Base-by-base conservation (phyloP, 2,888 invertebrate genomes). In the Gari tellinella region DNA sequence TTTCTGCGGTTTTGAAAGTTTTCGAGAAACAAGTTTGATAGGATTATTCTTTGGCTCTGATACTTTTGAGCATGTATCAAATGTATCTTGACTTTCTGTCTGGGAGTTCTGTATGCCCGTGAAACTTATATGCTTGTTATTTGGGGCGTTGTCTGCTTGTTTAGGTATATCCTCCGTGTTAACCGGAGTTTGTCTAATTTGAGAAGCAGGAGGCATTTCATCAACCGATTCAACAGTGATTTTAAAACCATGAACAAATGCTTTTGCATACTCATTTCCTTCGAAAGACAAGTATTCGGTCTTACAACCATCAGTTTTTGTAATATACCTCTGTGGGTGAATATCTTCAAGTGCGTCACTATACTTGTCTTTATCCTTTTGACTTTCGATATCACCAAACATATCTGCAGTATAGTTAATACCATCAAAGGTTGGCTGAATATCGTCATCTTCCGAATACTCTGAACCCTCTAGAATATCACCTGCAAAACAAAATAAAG, bases 321-420 rank as follows among this genome's bases (percentile, higher is more conserved):
- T 31, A 15, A 41, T 43, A 1, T n/a, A 40, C 17, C 46, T 21
- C 14, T 8, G 12, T 1, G 19, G 15, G 2, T 31, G 31, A 7
- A 19, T 31, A 14, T n/a, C n/a, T 12, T 41, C 38, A 3, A 43
- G 38, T 10, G 21, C 53, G 4, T 41, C 43, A 10, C 40, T 41
- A 8, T 48, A n/a, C 12, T 19, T 51, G 4, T 31, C 31, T 31
- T 31, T 31, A 31, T 31, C 31, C 5, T 31, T 31, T 38, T 66
- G 57, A 15, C 61, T 37, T 45, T 74, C 68, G 10, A 74, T 74
- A 40, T 74, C 74, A 40, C 74, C 74, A 46, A 74, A 74, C 74
- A 74, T 74, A 0, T 74, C 74, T 10, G 65, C 61, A 19, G 74
- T 74, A 23, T 66, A 66, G 58, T 58, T 66, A 38, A 58, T 58